phyloP scores from a whole-genome alignment of 2,888 invertebrate genomes.

The Dione juno region DNA sequence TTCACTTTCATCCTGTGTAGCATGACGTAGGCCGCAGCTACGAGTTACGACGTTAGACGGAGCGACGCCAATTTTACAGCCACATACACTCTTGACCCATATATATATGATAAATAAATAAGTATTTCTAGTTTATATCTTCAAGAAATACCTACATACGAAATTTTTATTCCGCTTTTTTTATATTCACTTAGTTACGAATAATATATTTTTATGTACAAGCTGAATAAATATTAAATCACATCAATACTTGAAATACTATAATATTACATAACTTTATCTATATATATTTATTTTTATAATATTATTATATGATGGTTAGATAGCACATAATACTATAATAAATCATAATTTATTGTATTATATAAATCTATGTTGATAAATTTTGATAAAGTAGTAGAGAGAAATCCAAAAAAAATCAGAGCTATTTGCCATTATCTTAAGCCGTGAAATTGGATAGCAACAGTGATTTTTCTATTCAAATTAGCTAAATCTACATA shows the following conservation, averaged over 20 bases:
- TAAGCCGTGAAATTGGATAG: not conserved
- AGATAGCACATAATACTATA: too few species aligned
- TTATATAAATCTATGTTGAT: too few species aligned
- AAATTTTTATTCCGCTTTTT: not conserved
- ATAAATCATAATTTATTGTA: too few species aligned
- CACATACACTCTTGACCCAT: conserved; percentile 19
- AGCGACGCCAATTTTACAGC: conserved; percentile 20
- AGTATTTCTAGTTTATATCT: conserved; percentile 1
- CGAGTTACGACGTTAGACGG: conserved; percentile 25
- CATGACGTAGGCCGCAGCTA: conserved; percentile 16
- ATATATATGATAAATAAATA: conserved; percentile 24
- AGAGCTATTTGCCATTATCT: not conserved
- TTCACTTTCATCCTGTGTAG: conserved; percentile 21
- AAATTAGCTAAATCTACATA: not conserved
- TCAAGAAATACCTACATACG: not conserved
- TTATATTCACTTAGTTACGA: not conserved
- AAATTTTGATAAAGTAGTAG: too few species aligned
- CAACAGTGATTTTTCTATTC: not conserved
- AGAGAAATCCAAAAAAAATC: not conserved
- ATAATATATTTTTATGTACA: too few species aligned
- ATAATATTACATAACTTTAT: too few species aligned
- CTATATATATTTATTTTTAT: too few species aligned
- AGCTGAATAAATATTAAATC: too few species aligned
- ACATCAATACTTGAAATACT: too few species aligned
- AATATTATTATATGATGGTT: too few species aligned